phyloP scores from a whole-genome alignment of 2,113 vertebrate genomes.

The Tautogolabrus adspersus region DNA sequence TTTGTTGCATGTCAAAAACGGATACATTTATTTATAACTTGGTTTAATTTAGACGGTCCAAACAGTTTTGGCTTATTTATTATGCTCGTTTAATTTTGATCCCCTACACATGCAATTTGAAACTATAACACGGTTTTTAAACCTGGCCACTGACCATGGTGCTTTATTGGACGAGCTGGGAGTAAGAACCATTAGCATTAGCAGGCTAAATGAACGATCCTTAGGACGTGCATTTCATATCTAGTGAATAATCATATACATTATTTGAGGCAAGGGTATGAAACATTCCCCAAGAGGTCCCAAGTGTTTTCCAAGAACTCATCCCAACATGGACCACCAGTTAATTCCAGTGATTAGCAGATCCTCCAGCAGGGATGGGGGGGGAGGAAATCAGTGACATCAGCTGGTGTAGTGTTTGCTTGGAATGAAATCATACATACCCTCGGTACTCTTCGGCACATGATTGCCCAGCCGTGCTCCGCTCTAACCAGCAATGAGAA shows the following conservation, averaged over 20 bases:
- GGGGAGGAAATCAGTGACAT: constrained; percentile 58
- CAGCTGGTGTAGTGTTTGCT: constrained; percentile 67
- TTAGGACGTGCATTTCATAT: neutral
- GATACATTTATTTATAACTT: no score
- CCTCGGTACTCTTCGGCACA: constrained; percentile 59
- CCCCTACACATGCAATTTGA: no score
- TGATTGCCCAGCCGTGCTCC: constrained; percentile 71
- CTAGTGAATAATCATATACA: neutral
- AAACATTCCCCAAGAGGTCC: neutral
- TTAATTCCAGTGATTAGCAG: constrained; percentile 57
- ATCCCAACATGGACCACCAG: constrained; percentile 32
- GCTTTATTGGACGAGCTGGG: neutral
- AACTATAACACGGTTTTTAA: neutral
- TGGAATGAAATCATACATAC: constrained; percentile 72
- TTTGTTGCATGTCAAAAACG: no score
- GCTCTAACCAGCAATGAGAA: constrained; percentile 76
- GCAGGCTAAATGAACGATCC: neutral
- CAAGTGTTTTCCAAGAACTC: constrained; percentile 17
- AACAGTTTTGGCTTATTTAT: no score
- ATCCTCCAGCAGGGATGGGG: constrained; percentile 33
- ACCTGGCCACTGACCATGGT: neutral
- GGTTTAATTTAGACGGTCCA: no score
- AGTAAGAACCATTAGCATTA: neutral
- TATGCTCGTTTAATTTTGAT: no score
- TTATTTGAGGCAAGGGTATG: neutral